phyloP scores from a whole-genome alignment of 2,888 invertebrate species.

The Trissoscelio sp. region DNA sequence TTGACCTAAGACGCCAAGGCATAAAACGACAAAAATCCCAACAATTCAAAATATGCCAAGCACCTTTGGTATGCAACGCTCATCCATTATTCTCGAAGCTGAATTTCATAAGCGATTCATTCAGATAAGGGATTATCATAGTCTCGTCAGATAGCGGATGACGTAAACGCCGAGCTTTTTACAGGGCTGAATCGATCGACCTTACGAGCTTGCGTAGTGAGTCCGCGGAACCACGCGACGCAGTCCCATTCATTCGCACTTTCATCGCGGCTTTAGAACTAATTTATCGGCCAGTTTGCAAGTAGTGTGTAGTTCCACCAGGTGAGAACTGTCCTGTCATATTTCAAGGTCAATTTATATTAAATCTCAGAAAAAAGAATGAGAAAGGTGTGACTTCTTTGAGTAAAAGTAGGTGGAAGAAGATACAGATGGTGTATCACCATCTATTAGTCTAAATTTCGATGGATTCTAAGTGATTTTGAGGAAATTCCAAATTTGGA shows the following conservation, averaged over 20 bases:
- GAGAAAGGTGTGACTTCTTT: too few species aligned
- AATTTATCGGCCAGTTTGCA: conserved; percentile 25
- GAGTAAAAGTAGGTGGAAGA: too few species aligned
- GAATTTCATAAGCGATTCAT: conserved; percentile 34
- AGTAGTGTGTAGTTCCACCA: conserved; percentile 50
- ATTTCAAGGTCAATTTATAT: too few species aligned
- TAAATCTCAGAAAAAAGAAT: too few species aligned
- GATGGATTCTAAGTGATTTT: too few species aligned
- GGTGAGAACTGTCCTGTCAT: too few species aligned
- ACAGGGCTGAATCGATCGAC: conserved; percentile 66
- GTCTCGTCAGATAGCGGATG: conserved; percentile 41
- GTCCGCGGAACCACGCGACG: conserved; percentile 49
- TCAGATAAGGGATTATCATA: conserved; percentile 24
- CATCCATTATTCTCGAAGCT: background rate
- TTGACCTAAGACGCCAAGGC: too few species aligned
- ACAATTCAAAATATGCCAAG: too few species aligned
- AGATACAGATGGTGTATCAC: too few species aligned
- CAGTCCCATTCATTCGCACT: conserved; percentile 40
- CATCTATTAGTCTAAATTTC: too few species aligned
- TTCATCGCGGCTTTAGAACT: conserved; percentile 25
- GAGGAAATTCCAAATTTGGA: too few species aligned
- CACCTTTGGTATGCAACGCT: conserved; percentile 6
- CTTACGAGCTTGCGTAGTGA: conserved; percentile 61
- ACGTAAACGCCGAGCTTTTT: conserved; percentile 57
- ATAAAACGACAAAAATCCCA: too few species aligned